Base-by-base conservation (phyloP, 2,113 vertebrate genomes). In the Corynorhinus townsendii region DNA sequence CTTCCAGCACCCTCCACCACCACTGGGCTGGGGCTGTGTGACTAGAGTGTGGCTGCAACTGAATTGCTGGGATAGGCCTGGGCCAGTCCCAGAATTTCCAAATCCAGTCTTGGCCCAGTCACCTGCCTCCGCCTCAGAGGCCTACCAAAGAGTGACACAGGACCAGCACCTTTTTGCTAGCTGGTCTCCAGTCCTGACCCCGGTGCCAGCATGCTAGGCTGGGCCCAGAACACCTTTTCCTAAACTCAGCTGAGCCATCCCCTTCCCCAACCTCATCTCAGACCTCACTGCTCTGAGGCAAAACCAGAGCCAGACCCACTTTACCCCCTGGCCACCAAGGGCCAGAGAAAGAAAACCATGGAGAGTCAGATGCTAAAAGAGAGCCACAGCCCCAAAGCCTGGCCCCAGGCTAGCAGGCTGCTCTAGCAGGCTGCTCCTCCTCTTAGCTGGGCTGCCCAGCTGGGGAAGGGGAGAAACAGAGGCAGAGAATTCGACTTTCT, bases 121-220 rank as follows among this genome's bases (percentile, higher is more conserved):
- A 7, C n/a, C 26, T 45, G 56, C 54, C 45, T 89, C 11, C 47
- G 28, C 40, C 59, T 54, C 26, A 54, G 30, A 76, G 52, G 33
- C 5, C 5, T 76, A 30, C n/a, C 19, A 26, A 30, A 43, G 11
- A 92, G 38, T 12, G 30, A n/a, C 2, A 5, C 17, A 12, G 24
- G 35, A n/a, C 49, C 56, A 33, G 86, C 43, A n/a, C 10, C 45
- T 71, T 77, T 33, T 30, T 20, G 33, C 35, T 4, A 26, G 35
- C 47, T 12, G 15, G 4, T 24, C 69, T 83, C 28, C 9, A 12
- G 45, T 15, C 38, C 47, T 82, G 49, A 20, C 5, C 2, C 26
- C 26, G 9, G 3, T 0, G 8, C 16, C 14, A 64, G 43, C 0
- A 2, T 1, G 2, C 15, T 43, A 16, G 54, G 45, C 73, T 30